These are phyloP conservation scores for Bombus breviceps DNA, from an alignment of 1,140 invertebrate genomes.

Conservation along the genomic window DNA sequence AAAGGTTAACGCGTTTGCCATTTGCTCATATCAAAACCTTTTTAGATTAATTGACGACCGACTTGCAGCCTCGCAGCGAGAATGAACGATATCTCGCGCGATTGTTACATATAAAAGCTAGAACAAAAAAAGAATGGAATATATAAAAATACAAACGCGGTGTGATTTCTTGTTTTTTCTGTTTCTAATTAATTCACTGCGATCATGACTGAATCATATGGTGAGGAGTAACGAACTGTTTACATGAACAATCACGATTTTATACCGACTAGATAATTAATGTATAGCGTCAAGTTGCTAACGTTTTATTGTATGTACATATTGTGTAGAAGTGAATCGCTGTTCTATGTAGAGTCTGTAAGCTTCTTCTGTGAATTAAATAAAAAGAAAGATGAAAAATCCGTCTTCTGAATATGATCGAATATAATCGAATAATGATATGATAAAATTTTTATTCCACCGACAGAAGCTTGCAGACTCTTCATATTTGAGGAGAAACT, in stretches of 20 bases:
- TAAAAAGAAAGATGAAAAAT: not conserved
- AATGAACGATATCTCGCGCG: conserved; percentile 40
- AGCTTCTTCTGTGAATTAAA: conserved; percentile 23
- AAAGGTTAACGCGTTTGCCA: conserved; percentile 75
- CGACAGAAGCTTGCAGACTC: conserved; percentile 49
- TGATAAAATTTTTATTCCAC: conserved; percentile 38
- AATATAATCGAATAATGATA: not conserved
- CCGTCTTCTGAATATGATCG: not conserved
- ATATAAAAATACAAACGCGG: conserved; percentile 14
- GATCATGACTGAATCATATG: conserved; percentile 56
- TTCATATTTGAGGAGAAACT: conserved; percentile 18
- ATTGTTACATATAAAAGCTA: conserved; percentile 24
- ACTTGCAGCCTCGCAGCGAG: conserved; percentile 59
- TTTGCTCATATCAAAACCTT: conserved; percentile 78
- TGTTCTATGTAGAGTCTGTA: conserved; percentile 31
- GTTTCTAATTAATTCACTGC: not conserved
- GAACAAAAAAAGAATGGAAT: not conserved
- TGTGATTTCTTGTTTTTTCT: conserved; percentile 1
- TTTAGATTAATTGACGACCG: conserved; percentile 63
- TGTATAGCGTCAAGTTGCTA: conserved; percentile 66
- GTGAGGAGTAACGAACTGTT: conserved; percentile 57
- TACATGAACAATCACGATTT: conserved; percentile 76
- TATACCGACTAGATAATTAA: conserved; percentile 75
- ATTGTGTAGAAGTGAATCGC: conserved; percentile 52
- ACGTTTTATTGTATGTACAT: conserved; percentile 75